A percentile compares a stretch with the other conserved stretches of the same genome.
phyloP scores from a whole-genome alignment of 1,140 invertebrate genomes.

The Eriosoma lanigerum region DNA sequence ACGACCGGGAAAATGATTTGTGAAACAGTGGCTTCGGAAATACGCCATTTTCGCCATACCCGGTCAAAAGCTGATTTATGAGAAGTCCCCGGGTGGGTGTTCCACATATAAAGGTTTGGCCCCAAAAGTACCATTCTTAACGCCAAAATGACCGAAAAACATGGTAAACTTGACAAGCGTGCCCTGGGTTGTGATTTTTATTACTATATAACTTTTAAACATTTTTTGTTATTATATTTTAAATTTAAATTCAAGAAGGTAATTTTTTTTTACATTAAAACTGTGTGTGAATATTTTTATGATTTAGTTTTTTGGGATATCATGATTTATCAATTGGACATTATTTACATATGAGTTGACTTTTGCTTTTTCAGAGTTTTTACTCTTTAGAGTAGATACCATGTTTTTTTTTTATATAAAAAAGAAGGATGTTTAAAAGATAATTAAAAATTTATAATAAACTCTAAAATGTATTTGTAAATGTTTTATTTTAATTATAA shows the following conservation, averaged over 20 bases:
- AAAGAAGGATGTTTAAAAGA: no score
- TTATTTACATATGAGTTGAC: no score
- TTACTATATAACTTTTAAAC: background rate
- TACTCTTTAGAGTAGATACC: no score
- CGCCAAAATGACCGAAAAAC: background rate
- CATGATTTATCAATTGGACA: no score
- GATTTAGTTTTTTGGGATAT: no score
- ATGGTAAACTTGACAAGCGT: background rate
- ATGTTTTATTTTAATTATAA: no score
- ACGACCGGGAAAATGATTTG: background rate
- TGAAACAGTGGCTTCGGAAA: background rate
- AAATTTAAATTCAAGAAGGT: background rate
- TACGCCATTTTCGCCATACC: background rate
- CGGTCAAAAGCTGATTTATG: background rate
- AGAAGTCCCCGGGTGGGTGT: background rate
- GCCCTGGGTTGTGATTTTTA: conserved; percentile 2
- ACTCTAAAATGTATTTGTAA: no score
- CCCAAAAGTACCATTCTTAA: conserved; percentile 26
- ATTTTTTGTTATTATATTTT: background rate
- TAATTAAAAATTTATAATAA: no score
- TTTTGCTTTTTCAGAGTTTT: no score
- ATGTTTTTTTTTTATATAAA: no score
- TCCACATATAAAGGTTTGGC: conserved; percentile 1
- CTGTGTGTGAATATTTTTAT: background rate
- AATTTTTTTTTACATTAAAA: background rate